phyloP scores from a whole-genome alignment of 2,797 vertebrate species.

The Triplophysa yarkandensis region DNA sequence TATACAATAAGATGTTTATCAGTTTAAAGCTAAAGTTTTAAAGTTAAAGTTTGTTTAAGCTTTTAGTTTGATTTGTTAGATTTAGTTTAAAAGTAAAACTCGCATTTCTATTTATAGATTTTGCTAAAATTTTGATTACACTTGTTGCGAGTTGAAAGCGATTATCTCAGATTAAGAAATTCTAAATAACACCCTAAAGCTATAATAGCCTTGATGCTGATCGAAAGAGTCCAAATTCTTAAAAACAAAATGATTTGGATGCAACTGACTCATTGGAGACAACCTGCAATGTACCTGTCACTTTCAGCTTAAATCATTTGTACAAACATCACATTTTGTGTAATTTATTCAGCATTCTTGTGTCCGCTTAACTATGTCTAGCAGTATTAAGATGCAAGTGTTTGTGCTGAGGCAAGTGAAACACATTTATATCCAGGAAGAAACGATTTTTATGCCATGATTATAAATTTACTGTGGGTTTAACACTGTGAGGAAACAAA shows the following conservation, averaged over 20 bases:
- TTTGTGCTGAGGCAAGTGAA: conserved; percentile 3
- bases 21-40: background rate
- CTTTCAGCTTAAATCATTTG: background rate
- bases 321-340: background rate
- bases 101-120: no score
- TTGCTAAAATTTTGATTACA: background rate
- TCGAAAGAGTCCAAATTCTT: background rate
- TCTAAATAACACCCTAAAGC: background rate
- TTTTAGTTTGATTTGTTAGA: background rate
- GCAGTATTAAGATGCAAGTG: background rate
- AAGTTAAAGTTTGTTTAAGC: background rate
- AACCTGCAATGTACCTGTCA: background rate
- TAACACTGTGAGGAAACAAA: background rate
- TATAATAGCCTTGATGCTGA: background rate
- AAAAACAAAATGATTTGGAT: background rate
- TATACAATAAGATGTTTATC: background rate
- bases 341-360: background rate
- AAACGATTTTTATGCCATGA: background rate
- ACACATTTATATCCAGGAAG: background rate
- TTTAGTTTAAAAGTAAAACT: background rate
- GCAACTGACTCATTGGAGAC: background rate
- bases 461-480: background rate
- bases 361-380: background rate
- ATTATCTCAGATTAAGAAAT: background rate
- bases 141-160: background rate